A percentile compares a stretch with the other conserved stretches of the same genome.
phyloP scores from a whole-genome alignment of 2,888 invertebrate species.

The Lottia gigantea region DNA sequence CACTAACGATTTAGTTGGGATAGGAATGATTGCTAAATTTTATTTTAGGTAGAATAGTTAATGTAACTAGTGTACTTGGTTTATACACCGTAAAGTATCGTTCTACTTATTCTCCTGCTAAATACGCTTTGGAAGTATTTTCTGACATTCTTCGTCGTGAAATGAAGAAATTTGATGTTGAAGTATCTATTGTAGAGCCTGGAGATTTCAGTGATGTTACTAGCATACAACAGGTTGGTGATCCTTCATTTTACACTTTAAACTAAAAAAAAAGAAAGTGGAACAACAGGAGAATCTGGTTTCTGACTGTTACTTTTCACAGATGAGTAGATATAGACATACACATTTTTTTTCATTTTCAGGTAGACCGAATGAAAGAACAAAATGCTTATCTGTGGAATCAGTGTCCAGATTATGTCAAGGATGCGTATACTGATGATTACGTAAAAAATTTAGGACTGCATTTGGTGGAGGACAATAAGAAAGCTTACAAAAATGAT shows the following conservation, averaged over 20 bases:
- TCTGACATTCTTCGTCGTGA: background rate
- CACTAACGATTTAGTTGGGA: no score
- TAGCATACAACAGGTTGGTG: background rate
- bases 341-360: background rate
- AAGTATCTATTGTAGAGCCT: background rate
- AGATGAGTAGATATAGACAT: background rate
- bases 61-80: constrained; percentile 1
- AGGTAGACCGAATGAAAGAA: background rate
- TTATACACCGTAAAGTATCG: background rate
- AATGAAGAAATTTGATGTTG: background rate
- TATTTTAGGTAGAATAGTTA: background rate
- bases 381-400: background rate
- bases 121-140: background rate
- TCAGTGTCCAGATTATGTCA: background rate
- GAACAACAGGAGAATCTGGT: no score
- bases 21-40: background rate
- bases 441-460: background rate
- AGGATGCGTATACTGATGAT: background rate
- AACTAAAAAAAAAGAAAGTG: no score
- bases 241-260: no score
- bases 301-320: no score
- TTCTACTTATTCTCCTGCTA: background rate
- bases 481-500: background rate
- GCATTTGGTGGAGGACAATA: background rate
- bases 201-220: background rate